Evolutionary conservation across 2,797 vertebrate species (phyloP), one percentile per base, ranked within the genome.

Genomic region (Acanthornis magna): DNA sequence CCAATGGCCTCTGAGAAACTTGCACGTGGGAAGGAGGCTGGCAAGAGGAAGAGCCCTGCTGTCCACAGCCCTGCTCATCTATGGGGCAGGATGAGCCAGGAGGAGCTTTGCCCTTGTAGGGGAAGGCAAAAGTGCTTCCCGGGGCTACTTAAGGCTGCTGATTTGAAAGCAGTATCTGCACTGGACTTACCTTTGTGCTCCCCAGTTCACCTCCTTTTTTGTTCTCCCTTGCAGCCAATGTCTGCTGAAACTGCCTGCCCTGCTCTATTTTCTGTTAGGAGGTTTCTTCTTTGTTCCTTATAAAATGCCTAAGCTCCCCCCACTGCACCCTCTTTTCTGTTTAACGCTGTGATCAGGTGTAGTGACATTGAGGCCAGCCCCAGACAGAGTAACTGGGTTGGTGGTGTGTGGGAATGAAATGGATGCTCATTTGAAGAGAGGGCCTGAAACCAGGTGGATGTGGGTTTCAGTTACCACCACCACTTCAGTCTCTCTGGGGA

Each of bases 11-110:
- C 34, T 26, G 32, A 77, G 79, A 83, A 60, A 17, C 27, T 36
- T 42, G 5, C 1, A 5, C 0, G 0, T 32, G 32, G 32, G 23
- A 53, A n/a, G 30, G 38, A 5, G 2, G 17, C 25, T 65, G n/a
- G 21, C 11, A 4, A 23, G 63, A 81, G 57, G 51, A 55, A 1
- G 13, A 26, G 29, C 27, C 20, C 27, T 57, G 40, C 27, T 14
- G 45, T 62, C 26, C 0, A 0, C 29, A 38, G 47, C 25, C 27
- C 23, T 68, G 13, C 3, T 0, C 23, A 17, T 32, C 25, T 2
- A 0, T 38, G 57, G 51, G 29, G 16, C 0, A 42, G 62, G 34
- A 51, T 29, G 1, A 2, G 21, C 34, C 34, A 1, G 26, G 20
- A 63, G 45, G 21, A 65, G 14, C 19, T 15, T 30, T 55, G 22